These are phyloP conservation scores for Drosophila setosimentum DNA, from an alignment of 2,888 invertebrate genomes.

Conservation along the genomic window DNA sequence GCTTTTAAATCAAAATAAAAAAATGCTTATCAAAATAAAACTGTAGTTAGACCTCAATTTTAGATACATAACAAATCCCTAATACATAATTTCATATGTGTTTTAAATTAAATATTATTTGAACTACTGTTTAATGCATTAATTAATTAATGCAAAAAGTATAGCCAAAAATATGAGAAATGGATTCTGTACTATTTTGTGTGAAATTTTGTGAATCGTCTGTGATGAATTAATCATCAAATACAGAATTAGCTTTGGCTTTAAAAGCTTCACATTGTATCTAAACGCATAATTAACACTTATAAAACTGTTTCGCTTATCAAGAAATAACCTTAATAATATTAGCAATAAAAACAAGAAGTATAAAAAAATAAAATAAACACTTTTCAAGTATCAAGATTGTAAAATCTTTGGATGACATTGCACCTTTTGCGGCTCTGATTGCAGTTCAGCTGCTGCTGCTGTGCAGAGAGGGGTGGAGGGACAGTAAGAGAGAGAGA, in stretches of 20 bases:
- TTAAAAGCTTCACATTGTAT: background rate
- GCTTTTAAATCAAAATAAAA: too few relatives aligned
- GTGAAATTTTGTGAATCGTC: background rate
- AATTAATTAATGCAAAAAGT: background rate
- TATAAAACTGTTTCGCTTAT: constrained; percentile 9
- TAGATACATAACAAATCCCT: background rate
- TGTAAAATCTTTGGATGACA: constrained; percentile 10
- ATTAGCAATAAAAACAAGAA: constrained; percentile 9
- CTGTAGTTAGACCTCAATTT: background rate
- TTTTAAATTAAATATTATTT: too few relatives aligned
- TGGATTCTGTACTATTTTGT: fast-evolving
- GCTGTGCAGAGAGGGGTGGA: background rate
- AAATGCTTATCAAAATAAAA: too few relatives aligned
- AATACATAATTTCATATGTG: too few relatives aligned
- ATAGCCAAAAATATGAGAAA: background rate
- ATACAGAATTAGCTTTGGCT: background rate
- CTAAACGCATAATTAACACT: background rate
- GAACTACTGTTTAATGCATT: background rate
- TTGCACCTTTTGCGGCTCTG: constrained; percentile 31
- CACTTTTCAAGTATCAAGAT: constrained; percentile 36
- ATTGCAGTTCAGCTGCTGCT: constrained; percentile 44
- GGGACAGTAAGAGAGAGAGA: background rate
- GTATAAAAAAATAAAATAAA: constrained; percentile 13
- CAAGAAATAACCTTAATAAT: constrained; percentile 10
- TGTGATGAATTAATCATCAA: background rate